Evolutionary conservation across 2,113 vertebrate genomes (phyloP).

Genomic region (Cyanocitta stelleri): DNA sequence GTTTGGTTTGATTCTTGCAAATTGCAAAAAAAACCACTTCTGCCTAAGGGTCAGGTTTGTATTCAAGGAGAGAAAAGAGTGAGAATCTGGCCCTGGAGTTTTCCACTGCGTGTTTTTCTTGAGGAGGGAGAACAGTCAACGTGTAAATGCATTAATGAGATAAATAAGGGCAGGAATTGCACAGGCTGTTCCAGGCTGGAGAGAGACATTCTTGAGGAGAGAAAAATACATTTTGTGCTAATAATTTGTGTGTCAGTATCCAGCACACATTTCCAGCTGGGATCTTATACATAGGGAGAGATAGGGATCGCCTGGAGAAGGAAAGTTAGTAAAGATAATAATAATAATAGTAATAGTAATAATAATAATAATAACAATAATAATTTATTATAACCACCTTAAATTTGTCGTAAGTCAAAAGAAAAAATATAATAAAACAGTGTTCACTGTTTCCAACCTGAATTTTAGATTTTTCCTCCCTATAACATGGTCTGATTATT

Average conservation of each 20-base stretch:
- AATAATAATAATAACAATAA: no score
- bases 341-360: no score
- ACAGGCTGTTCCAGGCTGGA: slow-evolving; percentile 21
- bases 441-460: neutral
- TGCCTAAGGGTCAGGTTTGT: neutral
- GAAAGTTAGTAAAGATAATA: neutral
- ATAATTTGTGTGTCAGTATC: neutral
- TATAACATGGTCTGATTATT: neutral
- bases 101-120: neutral
- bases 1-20: neutral
- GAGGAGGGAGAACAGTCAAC: neutral
- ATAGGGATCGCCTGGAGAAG: neutral
- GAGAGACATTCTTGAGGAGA: neutral
- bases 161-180: neutral
- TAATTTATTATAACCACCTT: neutral
- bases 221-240: neutral
- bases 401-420: neutral
- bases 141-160: slow-evolving; percentile 1
- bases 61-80: neutral
- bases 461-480: neutral
- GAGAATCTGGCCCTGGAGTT: neutral
- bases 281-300: neutral
- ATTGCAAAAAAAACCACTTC: neutral
- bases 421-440: neutral
- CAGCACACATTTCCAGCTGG: slow-evolving; percentile 5